These are phyloP conservation scores for Hyppa rectilinea DNA, from an alignment of 2,888 invertebrate genomes.

Conservation along the genomic window DNA sequence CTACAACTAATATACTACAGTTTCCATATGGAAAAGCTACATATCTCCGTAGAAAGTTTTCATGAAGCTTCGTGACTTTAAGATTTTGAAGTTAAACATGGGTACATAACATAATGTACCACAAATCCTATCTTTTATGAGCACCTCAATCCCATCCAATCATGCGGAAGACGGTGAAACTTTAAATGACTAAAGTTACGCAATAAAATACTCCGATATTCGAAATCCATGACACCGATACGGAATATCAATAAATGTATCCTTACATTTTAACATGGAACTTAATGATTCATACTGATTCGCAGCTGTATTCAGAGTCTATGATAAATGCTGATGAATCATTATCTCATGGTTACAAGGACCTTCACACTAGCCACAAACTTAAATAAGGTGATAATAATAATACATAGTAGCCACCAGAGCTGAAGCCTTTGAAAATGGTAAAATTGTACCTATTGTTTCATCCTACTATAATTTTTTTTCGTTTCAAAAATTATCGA, in stretches of 20 bases:
- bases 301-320: neutral
- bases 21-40: too few species aligned
- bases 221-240: conserved; percentile 30
- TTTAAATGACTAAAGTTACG: conserved; percentile 54
- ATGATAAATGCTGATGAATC: neutral
- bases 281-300: conserved; percentile 31
- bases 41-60: neutral
- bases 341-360: too few species aligned
- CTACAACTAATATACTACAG: too few species aligned
- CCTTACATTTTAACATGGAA: conserved; percentile 28
- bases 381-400: too few species aligned
- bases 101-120: neutral
- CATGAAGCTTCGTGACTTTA: neutral
- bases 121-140: conserved; percentile 16
- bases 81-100: neutral
- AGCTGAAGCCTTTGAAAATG: too few species aligned
- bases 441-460: too few species aligned
- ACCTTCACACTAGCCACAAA: too few species aligned
- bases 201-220: conserved; percentile 48
- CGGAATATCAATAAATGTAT: conserved; percentile 38
- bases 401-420: too few species aligned
- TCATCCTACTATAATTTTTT: too few species aligned
- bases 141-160: conserved; percentile 47
- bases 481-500: too few species aligned
- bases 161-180: conserved; percentile 38